Evolutionary conservation across 2,113 vertebrate genomes (phyloP).

Genomic region (Trachemys scripta): DNA sequence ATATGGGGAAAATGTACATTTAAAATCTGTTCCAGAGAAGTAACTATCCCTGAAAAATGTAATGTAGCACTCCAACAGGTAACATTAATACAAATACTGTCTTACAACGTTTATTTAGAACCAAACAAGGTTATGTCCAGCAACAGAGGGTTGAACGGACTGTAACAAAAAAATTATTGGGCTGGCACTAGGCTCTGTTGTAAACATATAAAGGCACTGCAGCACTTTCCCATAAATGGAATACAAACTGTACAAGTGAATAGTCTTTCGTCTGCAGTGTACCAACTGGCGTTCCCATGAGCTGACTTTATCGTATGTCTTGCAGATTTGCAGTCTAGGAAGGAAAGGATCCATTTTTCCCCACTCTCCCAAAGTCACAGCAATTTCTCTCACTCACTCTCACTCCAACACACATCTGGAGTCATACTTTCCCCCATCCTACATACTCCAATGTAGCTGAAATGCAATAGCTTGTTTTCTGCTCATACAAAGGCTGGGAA

Average conservation of each 20-base stretch:
- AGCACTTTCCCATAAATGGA: slow-evolving; percentile 59
- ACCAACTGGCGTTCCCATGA: not conserved
- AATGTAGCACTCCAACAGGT: not conserved
- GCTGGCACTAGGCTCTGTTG: not conserved
- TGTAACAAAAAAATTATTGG: not conserved
- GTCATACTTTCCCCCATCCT: not conserved
- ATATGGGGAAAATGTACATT: fast-evolving
- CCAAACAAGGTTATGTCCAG: not conserved
- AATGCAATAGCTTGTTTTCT: not conserved
- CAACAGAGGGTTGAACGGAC: not conserved
- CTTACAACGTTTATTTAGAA: not conserved
- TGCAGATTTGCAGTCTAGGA: fast-evolving
- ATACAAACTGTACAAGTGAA: not conserved
- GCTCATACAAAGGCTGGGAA: not conserved
- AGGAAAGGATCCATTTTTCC: not conserved
- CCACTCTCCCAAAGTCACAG: not conserved
- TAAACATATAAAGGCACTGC: slow-evolving; percentile 23
- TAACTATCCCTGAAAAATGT: not conserved
- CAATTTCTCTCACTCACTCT: not conserved
- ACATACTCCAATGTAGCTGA: not conserved
- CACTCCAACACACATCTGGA: fast-evolving
- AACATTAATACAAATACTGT: not conserved
- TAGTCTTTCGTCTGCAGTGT: not conserved
- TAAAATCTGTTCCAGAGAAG: not conserved
- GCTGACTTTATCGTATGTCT: not conserved